Percentiles rank a stretch among this genome's conserved stretches.
These are phyloP conservation scores for Coptotermes formosanus DNA, from an alignment of 1,140 invertebrate genomes.

Conservation along the genomic window DNA sequence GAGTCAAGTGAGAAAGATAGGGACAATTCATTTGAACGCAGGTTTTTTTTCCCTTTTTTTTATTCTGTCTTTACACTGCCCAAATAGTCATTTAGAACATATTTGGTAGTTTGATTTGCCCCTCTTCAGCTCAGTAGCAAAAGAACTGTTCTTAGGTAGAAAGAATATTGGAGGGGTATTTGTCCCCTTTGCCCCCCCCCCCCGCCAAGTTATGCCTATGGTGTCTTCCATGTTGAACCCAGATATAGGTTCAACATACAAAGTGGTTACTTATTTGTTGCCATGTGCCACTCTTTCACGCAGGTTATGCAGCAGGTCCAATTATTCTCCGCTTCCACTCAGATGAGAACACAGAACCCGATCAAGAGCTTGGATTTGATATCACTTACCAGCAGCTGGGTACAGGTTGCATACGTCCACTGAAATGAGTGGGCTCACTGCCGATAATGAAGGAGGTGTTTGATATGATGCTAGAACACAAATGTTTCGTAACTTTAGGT, in stretches of 20 bases:
- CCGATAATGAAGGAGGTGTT: no score
- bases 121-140: not conserved
- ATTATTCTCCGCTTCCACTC: slow-evolving; percentile 38
- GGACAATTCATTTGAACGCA: no score
- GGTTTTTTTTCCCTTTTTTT: no score
- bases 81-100: no score
- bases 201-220: no score
- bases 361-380: slow-evolving; percentile 36
- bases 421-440: not conserved
- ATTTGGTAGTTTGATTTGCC: no score
- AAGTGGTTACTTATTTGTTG: not conserved
- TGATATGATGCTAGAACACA: no score
- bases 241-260: not conserved
- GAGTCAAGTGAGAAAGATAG: no score
- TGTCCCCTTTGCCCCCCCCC: not conserved
- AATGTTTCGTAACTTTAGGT: no score
- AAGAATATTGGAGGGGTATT: not conserved
- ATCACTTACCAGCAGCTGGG: slow-evolving; percentile 37
- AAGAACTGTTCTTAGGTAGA: not conserved
- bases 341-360: slow-evolving; percentile 33
- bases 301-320: slow-evolving; percentile 38
- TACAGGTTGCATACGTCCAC: slow-evolving; percentile 35
- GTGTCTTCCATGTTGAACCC: no score
- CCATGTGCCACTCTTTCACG: not conserved
- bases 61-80: no score